Conservation (phyloP, 2,797 vertebrate genomes). For the Calcarius lapponicus region DNA sequence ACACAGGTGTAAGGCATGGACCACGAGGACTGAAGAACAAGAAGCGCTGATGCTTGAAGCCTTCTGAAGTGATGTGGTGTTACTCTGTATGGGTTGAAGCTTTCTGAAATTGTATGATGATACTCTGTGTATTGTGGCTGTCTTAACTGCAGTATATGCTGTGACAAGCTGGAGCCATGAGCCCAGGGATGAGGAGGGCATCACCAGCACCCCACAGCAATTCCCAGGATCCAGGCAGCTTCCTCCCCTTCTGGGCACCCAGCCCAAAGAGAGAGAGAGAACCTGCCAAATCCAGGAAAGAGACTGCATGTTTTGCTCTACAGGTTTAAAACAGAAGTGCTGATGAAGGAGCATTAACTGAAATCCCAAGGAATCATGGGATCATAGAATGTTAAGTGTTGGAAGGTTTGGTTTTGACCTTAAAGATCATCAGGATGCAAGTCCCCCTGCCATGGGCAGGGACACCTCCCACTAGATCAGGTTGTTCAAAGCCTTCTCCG, state of each 20-base stretch:
- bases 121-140: background rate
- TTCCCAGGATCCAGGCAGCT: background rate
- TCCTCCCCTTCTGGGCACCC: background rate
- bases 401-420: background rate
- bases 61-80: background rate
- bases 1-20: background rate
- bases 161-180: rapidly evolving
- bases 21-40: background rate
- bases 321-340: background rate
- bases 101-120: background rate
- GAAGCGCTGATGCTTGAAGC: background rate
- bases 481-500: background rate
- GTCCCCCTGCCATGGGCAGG: background rate
- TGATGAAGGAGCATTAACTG: background rate
- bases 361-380: background rate
- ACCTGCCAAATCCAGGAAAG: background rate
- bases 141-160: background rate
- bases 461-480: background rate
- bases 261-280: background rate
- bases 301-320: background rate
- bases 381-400: background rate
- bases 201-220: background rate
- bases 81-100: background rate
- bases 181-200: background rate
- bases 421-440: background rate